Conservation (phyloP, 1,140 invertebrate species). For the Bilobella aurantiaca region DNA sequence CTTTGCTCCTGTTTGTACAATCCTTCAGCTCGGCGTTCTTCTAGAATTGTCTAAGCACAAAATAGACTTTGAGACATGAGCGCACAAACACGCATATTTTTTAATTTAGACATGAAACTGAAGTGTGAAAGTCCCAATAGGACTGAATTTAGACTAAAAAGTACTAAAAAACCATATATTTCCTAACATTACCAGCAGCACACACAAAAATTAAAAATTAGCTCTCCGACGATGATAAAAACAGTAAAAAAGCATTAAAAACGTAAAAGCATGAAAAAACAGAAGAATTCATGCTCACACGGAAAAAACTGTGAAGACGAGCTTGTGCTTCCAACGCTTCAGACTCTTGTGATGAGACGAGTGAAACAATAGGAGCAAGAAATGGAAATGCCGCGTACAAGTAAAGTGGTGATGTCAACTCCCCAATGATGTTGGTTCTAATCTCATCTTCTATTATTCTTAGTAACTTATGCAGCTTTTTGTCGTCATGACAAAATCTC, state of each 20-base stretch:
- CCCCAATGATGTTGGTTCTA: slow-evolving; percentile 18
- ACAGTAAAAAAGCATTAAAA: neutral
- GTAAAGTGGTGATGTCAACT: slow-evolving; percentile 18
- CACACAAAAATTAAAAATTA: too few species aligned
- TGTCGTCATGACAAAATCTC: slow-evolving; percentile 15
- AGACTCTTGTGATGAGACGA: neutral
- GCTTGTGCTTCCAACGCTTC: neutral
- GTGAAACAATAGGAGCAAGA: slow-evolving; percentile 16
- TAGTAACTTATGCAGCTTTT: slow-evolving; percentile 14
- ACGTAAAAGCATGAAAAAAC: neutral
- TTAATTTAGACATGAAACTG: neutral
- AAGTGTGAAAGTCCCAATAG: neutral
- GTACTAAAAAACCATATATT: too few species aligned
- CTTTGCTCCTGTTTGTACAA: slow-evolving; percentile 34
- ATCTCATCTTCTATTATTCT: slow-evolving; percentile 18
- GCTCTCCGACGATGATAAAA: neutral
- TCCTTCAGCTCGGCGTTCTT: slow-evolving; percentile 17
- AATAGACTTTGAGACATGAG: neutral
- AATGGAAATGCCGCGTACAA: slow-evolving; percentile 18
- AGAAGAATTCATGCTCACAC: too few species aligned
- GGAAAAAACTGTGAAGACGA: slow-evolving; percentile 12
- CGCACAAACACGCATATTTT: neutral
- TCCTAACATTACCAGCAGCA: too few species aligned
- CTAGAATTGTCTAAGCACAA: slow-evolving; percentile 18
- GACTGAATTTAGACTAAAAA: too few species aligned